These are phyloP conservation scores for Larimichthys crocea DNA, from an alignment of 2,113 vertebrate genomes.

Conservation along the genomic window DNA sequence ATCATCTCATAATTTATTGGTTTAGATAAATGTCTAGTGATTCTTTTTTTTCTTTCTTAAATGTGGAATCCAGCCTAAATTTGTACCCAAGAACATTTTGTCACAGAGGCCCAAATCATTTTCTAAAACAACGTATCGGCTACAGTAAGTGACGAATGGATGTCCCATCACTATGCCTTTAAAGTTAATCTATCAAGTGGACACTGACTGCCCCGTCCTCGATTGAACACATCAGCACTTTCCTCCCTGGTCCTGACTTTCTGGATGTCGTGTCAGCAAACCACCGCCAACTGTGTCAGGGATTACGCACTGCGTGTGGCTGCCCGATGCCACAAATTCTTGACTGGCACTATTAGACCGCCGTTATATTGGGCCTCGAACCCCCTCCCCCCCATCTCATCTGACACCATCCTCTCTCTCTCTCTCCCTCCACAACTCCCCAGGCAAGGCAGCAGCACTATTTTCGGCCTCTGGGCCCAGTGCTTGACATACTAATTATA, in stretches of 20 bases:
- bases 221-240: constrained; percentile 67
- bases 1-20: not conserved
- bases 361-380: constrained; percentile 44
- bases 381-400: constrained; percentile 36
- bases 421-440: constrained; percentile 23
- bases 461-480: constrained; percentile 67
- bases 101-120: not conserved
- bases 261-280: constrained; percentile 74
- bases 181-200: constrained; percentile 66
- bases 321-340: constrained; percentile 51
- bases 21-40: not conserved
- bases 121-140: constrained; percentile 1
- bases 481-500: constrained; percentile 75
- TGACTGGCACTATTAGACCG: constrained; percentile 57
- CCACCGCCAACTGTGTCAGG: constrained; percentile 66
- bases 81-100: constrained; percentile 1
- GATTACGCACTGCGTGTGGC: constrained; percentile 60
- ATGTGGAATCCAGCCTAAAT: not conserved
- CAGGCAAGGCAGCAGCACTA: constrained; percentile 52
- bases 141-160: constrained; percentile 30
- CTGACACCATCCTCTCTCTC: constrained; percentile 29
- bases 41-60: not conserved
- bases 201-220: constrained; percentile 18
- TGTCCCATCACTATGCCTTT: constrained; percentile 50
- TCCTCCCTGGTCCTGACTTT: constrained; percentile 46